Evolutionary conservation across 92 coral and sea anemone genomes (phyloP).

Genomic region (Porites rus): DNA sequence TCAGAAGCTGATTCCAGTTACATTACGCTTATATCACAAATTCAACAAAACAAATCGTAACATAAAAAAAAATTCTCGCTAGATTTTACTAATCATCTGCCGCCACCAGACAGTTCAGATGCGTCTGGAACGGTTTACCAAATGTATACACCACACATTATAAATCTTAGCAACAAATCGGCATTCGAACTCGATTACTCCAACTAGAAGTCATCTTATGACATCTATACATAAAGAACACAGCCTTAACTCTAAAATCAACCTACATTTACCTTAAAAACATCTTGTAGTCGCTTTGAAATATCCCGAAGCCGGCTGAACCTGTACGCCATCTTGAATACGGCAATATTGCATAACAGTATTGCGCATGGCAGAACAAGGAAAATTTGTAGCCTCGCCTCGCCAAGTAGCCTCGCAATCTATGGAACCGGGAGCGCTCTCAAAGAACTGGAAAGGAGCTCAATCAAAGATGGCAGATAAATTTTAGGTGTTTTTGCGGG

Average conservation of each 20-base stretch:
- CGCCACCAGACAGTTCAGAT: neutral
- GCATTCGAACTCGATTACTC: neutral
- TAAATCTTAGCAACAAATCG: neutral
- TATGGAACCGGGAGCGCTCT: constrained; percentile 9
- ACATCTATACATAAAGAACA: neutral
- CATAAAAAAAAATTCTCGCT: too few species aligned
- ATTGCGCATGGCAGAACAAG: constrained; percentile 64
- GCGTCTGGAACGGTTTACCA: neutral
- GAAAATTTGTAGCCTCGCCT: constrained; percentile 50
- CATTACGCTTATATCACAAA: too few species aligned
- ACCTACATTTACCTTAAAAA: constrained; percentile 66
- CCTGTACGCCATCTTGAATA: constrained; percentile 98
- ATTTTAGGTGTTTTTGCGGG: neutral
- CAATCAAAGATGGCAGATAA: constrained; percentile 66
- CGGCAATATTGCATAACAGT: constrained; percentile 47
- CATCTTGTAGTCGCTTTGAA: constrained; percentile 78
- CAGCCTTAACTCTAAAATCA: neutral
- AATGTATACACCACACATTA: neutral
- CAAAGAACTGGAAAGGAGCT: neutral
- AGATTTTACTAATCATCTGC: too few species aligned
- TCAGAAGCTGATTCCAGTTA: too few species aligned
- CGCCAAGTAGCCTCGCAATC: neutral
- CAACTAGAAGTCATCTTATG: neutral
- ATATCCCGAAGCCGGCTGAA: constrained; percentile 77
- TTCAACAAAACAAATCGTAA: too few species aligned